These are phyloP conservation scores for Coelogynopora nodosa DNA, from an alignment of 2,888 invertebrate genomes.

Conservation along the genomic window DNA sequence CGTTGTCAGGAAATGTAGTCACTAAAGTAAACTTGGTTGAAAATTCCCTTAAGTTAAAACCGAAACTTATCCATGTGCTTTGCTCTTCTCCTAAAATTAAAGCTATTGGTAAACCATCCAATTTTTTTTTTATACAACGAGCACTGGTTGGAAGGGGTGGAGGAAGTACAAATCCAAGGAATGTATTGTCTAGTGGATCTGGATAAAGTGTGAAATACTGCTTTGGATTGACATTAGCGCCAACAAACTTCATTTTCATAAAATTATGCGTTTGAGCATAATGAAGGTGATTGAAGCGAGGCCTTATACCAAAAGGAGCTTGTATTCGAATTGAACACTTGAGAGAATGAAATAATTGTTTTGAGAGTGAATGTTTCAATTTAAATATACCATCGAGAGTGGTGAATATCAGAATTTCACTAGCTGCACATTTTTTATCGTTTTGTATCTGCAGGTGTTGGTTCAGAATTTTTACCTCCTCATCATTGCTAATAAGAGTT, in stretches of 20 bases:
- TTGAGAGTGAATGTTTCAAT: not conserved
- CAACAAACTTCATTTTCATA: not conserved
- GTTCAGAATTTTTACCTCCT: not conserved
- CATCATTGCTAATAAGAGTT: not conserved
- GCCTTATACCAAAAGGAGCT: not conserved
- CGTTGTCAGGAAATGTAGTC: not conserved
- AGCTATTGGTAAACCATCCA: not conserved
- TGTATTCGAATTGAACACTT: not conserved
- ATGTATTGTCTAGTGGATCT: not conserved
- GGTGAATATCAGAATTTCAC: not conserved
- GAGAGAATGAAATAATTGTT: not conserved
- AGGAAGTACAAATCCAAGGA: not conserved
- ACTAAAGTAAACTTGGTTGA: not conserved
- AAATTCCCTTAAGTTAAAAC: not conserved
- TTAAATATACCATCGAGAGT: not conserved
- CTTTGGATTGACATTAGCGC: not conserved
- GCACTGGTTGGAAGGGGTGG: not conserved
- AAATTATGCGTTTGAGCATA: not conserved
- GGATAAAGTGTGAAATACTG: not conserved
- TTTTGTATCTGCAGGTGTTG: not conserved
- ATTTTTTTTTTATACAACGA: not conserved
- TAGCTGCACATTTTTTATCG: not conserved
- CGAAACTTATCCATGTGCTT: not conserved
- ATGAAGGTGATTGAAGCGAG: not conserved
- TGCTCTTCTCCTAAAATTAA: not conserved